Conservation (phyloP, 1,140 invertebrate species). For the Drosophila cardini region DNA sequence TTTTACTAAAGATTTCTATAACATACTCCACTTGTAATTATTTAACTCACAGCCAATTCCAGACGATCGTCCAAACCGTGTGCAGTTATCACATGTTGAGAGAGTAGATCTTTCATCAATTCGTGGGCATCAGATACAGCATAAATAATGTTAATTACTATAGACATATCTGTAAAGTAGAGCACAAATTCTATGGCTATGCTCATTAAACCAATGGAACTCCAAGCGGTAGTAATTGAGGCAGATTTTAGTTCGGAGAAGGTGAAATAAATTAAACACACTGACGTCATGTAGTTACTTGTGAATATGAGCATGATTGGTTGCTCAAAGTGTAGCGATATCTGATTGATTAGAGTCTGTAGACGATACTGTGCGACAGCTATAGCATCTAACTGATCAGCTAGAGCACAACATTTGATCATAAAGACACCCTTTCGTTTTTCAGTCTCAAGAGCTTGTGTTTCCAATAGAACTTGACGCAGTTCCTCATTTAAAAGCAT, state of each 20-base stretch:
- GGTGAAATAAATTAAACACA: slow-evolving; percentile 23
- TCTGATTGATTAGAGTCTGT: slow-evolving; percentile 19
- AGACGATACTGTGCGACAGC: slow-evolving; percentile 33
- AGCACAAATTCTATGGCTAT: not conserved
- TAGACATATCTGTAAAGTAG: slow-evolving; percentile 31
- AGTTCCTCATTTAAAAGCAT: slow-evolving; percentile 39
- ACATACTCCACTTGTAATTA: too few species aligned
- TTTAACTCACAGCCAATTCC: slow-evolving; percentile 18
- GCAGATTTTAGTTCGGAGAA: slow-evolving; percentile 1
- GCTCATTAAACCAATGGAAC: not conserved
- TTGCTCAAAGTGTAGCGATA: slow-evolving; percentile 28
- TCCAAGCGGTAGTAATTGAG: not conserved
- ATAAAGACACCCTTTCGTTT: slow-evolving; percentile 22
- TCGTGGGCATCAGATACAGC: slow-evolving; percentile 22
- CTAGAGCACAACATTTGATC: slow-evolving; percentile 50
- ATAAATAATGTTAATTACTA: slow-evolving; percentile 17
- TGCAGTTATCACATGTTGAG: slow-evolving; percentile 16
- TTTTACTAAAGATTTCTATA: too few species aligned
- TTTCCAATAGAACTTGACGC: slow-evolving; percentile 23
- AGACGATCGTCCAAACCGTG: slow-evolving; percentile 43
- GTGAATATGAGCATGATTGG: slow-evolving; percentile 26
- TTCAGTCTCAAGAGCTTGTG: not conserved
- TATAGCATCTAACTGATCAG: slow-evolving; percentile 54
- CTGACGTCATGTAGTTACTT: slow-evolving; percentile 29
- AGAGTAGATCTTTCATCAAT: slow-evolving; percentile 20